Evolutionary conservation across 1,140 invertebrate genomes (phyloP).

Genomic region (Venturia canescens): DNA sequence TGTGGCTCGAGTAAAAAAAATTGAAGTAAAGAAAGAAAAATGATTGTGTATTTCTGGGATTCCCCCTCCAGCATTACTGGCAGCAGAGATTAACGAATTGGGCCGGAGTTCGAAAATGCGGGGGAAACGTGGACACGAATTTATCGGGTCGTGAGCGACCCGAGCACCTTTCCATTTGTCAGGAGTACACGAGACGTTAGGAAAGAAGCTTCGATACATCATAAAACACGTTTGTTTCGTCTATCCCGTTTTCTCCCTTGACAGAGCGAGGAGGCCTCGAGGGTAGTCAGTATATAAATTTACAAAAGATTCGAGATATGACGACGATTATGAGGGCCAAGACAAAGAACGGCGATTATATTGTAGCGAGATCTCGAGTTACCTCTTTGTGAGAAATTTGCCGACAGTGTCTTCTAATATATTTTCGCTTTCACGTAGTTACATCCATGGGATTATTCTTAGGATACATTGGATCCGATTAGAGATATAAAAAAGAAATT

Average conservation of each 20-base stretch:
- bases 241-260: background rate
- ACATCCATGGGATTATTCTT: background rate
- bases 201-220: constrained; percentile 29
- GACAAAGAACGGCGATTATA: constrained; percentile 17
- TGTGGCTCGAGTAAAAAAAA: background rate
- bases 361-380: background rate
- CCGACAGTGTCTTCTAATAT: background rate
- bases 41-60: background rate
- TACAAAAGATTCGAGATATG: constrained; percentile 32
- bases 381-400: background rate
- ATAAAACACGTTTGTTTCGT: background rate
- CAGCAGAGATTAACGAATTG: constrained; percentile 32
- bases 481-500: background rate
- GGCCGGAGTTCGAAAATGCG: constrained; percentile 8
- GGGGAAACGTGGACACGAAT: constrained; percentile 13
- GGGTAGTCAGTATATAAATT: background rate
- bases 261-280: background rate
- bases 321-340: constrained; percentile 29
- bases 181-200: constrained; percentile 22
- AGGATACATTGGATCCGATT: background rate
- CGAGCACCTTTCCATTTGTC: constrained; percentile 38
- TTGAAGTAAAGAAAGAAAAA: background rate
- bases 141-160: constrained; percentile 39
- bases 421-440: background rate
- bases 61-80: background rate